A percentile compares a stretch with the other conserved stretches of the same genome.
Conservation (phyloP, 1,140 invertebrate species). For the Bombus terrestris region DNA sequence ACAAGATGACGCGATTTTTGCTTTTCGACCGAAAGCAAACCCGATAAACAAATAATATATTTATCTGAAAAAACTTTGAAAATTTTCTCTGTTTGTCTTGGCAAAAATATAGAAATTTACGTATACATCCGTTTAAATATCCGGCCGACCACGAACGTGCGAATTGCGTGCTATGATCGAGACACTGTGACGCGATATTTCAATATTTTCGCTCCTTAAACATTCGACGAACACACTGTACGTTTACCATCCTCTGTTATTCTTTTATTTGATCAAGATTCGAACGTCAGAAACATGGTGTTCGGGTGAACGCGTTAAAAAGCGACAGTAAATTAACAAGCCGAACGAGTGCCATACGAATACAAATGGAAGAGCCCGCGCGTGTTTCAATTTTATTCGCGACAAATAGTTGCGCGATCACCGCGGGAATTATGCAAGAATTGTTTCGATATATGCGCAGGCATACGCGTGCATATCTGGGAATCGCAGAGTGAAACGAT, state of each 20-base stretch:
- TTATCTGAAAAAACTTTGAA: too few relatives aligned
- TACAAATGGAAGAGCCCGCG: slow-evolving; percentile 12
- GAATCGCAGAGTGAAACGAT: not conserved
- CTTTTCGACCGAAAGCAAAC: too few relatives aligned
- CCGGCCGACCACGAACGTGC: not conserved
- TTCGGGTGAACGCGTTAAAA: not conserved
- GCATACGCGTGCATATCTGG: not conserved
- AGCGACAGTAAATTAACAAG: slow-evolving; percentile 33
- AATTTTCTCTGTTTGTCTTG: not conserved
- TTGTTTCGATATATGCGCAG: slow-evolving; percentile 12
- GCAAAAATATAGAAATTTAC: not conserved
- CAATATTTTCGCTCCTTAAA: not conserved
- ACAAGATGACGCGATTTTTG: too few relatives aligned
- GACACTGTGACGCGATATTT: not conserved
- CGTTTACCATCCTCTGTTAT: not conserved
- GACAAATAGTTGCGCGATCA: not conserved
- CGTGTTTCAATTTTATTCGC: slow-evolving; percentile 30
- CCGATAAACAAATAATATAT: too few relatives aligned
- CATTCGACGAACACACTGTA: not conserved
- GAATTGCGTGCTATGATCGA: not conserved
- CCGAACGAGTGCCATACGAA: not conserved
- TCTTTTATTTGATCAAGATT: not conserved
- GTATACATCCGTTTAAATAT: too few relatives aligned
- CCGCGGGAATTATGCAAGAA: slow-evolving; percentile 15
- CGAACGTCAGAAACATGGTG: not conserved